A percentile compares a stretch with the other conserved stretches of the same genome.
phyloP scores from a whole-genome alignment of 2,888 invertebrate genomes.

The Rhodophaea formosa region DNA sequence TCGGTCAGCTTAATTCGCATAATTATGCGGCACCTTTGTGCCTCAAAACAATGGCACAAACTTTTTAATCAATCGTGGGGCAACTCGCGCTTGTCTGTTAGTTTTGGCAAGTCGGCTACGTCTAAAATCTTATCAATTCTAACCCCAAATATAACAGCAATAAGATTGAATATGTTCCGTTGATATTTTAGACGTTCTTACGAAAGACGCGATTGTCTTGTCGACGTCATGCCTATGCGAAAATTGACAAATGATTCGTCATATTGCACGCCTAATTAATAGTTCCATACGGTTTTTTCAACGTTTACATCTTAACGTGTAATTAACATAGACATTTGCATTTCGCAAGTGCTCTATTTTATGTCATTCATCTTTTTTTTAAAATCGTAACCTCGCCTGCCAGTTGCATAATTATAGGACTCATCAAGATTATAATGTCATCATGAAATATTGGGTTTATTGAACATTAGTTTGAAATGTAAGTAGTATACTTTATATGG shows the following conservation, averaged over 20 bases:
- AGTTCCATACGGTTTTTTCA: conserved; percentile 28
- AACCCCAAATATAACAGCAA: neutral
- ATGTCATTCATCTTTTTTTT: conserved; percentile 6
- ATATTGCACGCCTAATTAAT: conserved; percentile 34
- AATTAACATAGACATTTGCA: conserved; percentile 18
- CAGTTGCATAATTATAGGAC: neutral
- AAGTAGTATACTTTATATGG: too few species aligned
- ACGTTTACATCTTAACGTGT: conserved; percentile 23
- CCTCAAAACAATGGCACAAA: conserved; percentile 63
- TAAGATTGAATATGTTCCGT: neutral
- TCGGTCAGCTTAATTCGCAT: conserved; percentile 47
- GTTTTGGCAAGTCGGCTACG: conserved; percentile 39
- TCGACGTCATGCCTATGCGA: conserved; percentile 19
- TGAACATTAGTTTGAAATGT: too few species aligned
- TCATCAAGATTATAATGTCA: too few species aligned
- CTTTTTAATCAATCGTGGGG: conserved; percentile 68
- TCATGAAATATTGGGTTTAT: too few species aligned
- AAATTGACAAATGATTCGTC: conserved; percentile 40
- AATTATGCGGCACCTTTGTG: conserved; percentile 55
- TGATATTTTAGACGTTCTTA: neutral
- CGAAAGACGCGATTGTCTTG: conserved; percentile 20
- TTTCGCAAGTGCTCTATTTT: conserved; percentile 5
- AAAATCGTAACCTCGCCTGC: neutral
- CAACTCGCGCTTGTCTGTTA: conserved; percentile 43
- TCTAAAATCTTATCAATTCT: neutral